These are phyloP conservation scores for Lymantria monacha DNA, from an alignment of 2,888 invertebrate species.

Conservation along the genomic window DNA sequence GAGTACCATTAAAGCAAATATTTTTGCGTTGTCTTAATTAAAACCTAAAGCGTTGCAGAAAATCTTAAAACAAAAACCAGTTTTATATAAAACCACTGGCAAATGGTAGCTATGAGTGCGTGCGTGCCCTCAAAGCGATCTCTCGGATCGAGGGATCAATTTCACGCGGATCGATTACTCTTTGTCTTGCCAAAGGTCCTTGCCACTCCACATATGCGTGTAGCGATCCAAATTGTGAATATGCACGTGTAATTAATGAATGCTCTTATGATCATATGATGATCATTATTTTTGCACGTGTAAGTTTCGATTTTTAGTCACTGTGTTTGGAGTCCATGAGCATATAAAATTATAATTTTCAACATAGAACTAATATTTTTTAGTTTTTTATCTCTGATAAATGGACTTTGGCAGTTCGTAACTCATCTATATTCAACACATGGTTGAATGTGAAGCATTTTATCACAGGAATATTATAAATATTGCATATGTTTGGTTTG, in stretches of 20 bases:
- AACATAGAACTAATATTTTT: no score
- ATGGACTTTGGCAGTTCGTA: no score
- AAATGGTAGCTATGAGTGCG: conserved; percentile 32
- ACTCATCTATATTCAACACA: no score
- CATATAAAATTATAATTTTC: no score
- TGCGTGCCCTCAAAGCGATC: conserved; percentile 60
- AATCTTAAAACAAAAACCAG: conserved; percentile 9
- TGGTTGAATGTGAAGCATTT: no score
- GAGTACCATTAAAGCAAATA: neutral
- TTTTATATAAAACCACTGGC: conserved; percentile 15
- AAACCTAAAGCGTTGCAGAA: neutral
- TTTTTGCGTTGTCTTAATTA: neutral
- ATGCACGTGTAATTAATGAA: conserved; percentile 10
- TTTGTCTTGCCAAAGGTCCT: conserved; percentile 45
- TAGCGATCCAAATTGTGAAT: conserved; percentile 7
- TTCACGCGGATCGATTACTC: conserved; percentile 72
- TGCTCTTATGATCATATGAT: conserved; percentile 3
- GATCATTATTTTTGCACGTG: conserved; percentile 3
- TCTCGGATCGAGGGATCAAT: conserved; percentile 67
- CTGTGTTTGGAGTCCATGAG: no score
- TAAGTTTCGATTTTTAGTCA: neutral
- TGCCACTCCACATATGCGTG: conserved; percentile 10
- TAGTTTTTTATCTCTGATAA: no score
- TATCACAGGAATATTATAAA: no score
- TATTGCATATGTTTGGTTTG: no score